Evolutionary conservation across 2,113 vertebrate genomes (phyloP), one percentile per base, ranked within the genome.

Genomic region (Engystomops pustulosus): DNA sequence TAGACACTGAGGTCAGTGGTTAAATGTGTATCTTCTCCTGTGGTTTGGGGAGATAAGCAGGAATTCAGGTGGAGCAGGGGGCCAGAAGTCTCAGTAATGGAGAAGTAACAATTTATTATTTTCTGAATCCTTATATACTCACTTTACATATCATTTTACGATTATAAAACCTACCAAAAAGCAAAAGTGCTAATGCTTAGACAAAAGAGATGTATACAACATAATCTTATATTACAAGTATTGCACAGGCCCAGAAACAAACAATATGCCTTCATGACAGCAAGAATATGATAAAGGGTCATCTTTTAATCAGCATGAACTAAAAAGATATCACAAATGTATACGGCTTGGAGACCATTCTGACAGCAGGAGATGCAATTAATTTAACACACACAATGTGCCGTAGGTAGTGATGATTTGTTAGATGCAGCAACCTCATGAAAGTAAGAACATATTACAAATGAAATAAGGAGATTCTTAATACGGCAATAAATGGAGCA

Each of bases 241-340:
- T 69, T 51, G 47, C 34, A 51, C 67, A 30, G 60, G 20, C 20
- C 7, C 10, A 18, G 18, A 49, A 49, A 47, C 34, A 68, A 60
- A 25, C 18, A 53, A 79, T 34, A 51, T 55, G 20, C 71, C 69
- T 53, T 70, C 47, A 51, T 55, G 67, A 47, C 67, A 38, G 67
- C 60, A 65, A 65, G 38, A 23, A 81, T 71, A 36, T 71, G 65
- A 81, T 71, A 81, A 81, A 81, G 79, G 65, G 47, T 30, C 79
- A 81, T 51, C 70, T 81, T 81, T 81, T 81, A 81, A 81, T 70
- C 79, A 81, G 45, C 47, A 41, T 55, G 65, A 71, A 70, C 67
- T 17, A 70, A 55, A 9, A 71, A 41, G 44, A 71, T 65, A 65
- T 76, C 72, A 32, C 27, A 49, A 32, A 49, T 32, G 25, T 45